Conservation (phyloP, 2,797 vertebrate species). For the Amazona finschi region DNA sequence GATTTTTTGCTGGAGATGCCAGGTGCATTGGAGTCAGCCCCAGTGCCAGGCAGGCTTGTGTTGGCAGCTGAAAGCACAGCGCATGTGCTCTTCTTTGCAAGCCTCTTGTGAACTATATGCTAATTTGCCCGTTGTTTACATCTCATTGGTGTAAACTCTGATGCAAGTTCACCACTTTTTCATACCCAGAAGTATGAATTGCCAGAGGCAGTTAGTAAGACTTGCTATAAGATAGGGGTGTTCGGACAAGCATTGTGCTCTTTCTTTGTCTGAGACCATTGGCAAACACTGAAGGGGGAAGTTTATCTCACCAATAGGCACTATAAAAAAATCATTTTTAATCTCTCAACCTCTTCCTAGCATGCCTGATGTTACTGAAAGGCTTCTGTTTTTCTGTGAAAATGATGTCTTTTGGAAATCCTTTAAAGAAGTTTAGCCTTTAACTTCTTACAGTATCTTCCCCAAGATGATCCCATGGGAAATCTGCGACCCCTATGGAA, state of each 20-base stretch:
- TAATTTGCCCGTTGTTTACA: neutral
- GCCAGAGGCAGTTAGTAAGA: neutral
- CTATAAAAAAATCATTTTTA: neutral
- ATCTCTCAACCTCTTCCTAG: neutral
- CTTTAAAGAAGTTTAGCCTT: neutral
- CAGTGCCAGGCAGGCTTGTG: fast-evolving
- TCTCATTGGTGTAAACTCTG: neutral
- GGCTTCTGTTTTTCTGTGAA: neutral
- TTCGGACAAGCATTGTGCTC: neutral
- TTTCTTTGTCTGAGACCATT: neutral
- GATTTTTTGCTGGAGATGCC: neutral
- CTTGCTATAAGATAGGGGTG: neutral
- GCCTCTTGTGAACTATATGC: fast-evolving
- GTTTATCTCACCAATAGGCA: neutral
- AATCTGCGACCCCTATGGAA: neutral
- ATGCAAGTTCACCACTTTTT: neutral
- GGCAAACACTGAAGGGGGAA: neutral
- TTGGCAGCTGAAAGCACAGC: neutral
- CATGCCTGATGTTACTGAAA: neutral
- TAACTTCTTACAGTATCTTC: neutral
- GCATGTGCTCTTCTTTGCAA: fast-evolving
- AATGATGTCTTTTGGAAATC: neutral
- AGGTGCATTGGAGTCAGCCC: fast-evolving
- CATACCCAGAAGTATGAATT: neutral
- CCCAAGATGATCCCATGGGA: neutral